Evolutionary conservation across 2,113 vertebrate genomes (phyloP).

Genomic region (Tichodroma muraria): DNA sequence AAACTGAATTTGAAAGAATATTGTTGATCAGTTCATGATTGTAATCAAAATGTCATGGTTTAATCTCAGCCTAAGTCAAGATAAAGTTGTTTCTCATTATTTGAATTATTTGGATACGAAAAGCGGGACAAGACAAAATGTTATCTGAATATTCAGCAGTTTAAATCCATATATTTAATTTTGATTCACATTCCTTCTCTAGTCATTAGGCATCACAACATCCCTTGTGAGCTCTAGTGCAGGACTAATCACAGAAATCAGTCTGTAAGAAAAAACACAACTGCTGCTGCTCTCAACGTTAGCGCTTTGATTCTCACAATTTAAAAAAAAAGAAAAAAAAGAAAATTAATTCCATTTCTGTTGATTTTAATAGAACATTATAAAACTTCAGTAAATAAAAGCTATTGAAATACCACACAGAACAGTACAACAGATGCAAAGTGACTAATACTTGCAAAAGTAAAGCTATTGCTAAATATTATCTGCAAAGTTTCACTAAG

Average conservation of each 20-base stretch:
- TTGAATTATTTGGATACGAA: neutral
- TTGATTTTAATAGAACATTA: conserved; percentile 11
- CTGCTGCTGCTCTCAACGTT: too few species aligned
- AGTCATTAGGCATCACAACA: neutral
- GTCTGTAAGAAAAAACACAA: neutral
- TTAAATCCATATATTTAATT: neutral
- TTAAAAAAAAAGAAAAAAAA: neutral
- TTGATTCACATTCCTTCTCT: neutral
- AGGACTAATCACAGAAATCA: neutral
- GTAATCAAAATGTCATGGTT: neutral
- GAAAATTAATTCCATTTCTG: neutral
- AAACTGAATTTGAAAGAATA: neutral
- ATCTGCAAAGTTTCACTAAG: neutral
- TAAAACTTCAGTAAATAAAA: neutral
- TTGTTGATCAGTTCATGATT: neutral
- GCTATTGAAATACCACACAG: neutral
- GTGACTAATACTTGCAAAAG: conserved; percentile 3
- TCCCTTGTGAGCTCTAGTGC: neutral
- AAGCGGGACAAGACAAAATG: neutral
- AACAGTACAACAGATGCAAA: neutral
- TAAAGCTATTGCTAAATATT: conserved; percentile 22
- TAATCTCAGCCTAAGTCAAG: neutral
- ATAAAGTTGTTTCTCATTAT: neutral
- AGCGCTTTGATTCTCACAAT: neutral
- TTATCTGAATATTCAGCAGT: neutral